A percentile compares a stretch with the other conserved stretches of the same genome.
Conservation (phyloP, 2,113 vertebrate species). For the Ceyx margarethae region DNA sequence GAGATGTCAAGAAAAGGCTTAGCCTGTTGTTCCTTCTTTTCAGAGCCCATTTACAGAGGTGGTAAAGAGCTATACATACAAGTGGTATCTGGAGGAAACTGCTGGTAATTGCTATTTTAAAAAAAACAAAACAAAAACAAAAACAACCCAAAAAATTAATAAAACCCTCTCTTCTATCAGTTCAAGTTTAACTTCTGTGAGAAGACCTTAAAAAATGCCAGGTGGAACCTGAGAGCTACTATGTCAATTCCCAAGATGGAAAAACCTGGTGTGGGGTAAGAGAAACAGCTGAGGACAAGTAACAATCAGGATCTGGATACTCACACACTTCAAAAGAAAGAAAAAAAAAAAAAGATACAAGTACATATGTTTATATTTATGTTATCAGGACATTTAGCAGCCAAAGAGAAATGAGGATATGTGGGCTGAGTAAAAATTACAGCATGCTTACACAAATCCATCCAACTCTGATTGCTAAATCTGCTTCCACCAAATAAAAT, state of each 20-base stretch:
- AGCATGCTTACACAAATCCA: background rate
- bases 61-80: background rate
- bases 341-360: background rate
- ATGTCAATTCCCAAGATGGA: background rate
- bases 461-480: background rate
- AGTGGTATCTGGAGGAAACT: background rate
- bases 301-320: background rate
- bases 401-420: background rate
- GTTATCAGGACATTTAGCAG: background rate
- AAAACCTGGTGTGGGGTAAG: background rate
- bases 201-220: background rate
- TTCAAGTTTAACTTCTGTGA: background rate
- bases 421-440: background rate
- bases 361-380: background rate
- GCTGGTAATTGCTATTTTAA: background rate
- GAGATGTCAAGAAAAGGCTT: background rate
- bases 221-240: background rate
- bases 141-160: background rate
- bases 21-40: background rate
- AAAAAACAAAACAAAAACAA: no score
- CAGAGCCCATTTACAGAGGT: background rate
- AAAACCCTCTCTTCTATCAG: background rate
- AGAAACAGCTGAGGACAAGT: background rate
- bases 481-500: background rate
- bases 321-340: background rate